Evolutionary conservation across 2,888 invertebrate genomes (phyloP).

Genomic region (Litoditis marina): DNA sequence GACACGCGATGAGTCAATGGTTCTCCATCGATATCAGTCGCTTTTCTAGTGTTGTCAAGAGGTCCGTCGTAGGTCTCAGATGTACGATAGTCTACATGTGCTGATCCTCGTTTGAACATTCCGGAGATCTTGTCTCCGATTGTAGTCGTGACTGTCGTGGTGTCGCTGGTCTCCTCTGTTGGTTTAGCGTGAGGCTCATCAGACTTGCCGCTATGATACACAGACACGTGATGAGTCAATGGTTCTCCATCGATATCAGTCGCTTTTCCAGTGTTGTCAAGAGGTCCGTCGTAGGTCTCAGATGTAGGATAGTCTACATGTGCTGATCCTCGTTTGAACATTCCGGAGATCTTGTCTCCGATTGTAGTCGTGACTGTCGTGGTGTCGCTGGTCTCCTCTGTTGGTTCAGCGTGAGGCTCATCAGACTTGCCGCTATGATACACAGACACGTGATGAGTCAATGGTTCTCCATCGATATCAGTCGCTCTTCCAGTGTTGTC

Average conservation of each 20-base stretch:
- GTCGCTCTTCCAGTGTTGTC: constrained; percentile 1
- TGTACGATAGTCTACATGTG: constrained; percentile 33
- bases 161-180: too few relatives aligned
- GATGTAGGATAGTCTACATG: constrained; percentile 32
- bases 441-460: too few relatives aligned
- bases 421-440: too few relatives aligned
- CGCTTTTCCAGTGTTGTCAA: constrained; percentile 26
- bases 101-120: constrained; percentile 24
- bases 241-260: constrained; percentile 29
- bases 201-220: constrained; percentile 19
- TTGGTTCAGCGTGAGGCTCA: too few relatives aligned
- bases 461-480: constrained; percentile 5
- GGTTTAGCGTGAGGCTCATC: constrained; percentile 7
- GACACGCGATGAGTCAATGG: constrained; percentile 11
- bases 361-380: constrained; percentile 4
- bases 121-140: constrained; percentile 26
- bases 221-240: constrained; percentile 24
- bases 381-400: constrained; percentile 29
- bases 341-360: constrained; percentile 22
- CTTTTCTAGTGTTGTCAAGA: constrained; percentile 1
- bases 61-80: constrained; percentile 26
- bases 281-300: constrained; percentile 24
- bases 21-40: constrained; percentile 8
- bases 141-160: too few relatives aligned
- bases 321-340: constrained; percentile 18